Conservation (phyloP, 2,888 invertebrate genomes). For the Metacarcinus magister region DNA sequence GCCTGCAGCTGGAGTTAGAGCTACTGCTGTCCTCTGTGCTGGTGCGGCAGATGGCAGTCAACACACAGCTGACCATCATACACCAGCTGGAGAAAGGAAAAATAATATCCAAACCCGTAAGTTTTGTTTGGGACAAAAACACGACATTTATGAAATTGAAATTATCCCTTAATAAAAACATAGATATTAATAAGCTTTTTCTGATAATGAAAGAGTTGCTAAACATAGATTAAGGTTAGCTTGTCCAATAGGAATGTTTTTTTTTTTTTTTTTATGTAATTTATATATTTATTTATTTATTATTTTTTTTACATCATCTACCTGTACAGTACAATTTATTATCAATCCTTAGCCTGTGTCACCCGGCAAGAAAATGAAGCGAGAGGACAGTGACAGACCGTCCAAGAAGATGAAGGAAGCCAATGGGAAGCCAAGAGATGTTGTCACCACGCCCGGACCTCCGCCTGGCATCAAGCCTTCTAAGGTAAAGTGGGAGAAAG, state of each 20-base stretch:
- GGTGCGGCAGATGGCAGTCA: conserved; percentile 78
- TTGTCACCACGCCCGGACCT: conserved; percentile 68
- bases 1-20: conserved; percentile 82
- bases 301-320: too few species aligned
- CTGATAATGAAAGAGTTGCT: too few species aligned
- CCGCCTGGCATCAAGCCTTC: conserved; percentile 79
- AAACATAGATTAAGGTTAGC: too few species aligned
- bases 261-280: too few species aligned
- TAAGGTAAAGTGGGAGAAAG: conserved; percentile 10
- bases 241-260: too few species aligned
- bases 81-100: conserved; percentile 82
- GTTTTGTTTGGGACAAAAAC: not conserved
- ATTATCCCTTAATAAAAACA: too few species aligned
- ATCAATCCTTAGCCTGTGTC: conserved; percentile 68
- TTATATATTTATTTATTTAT: too few species aligned
- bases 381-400: conserved; percentile 79
- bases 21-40: conserved; percentile 81
- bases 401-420: conserved; percentile 82
- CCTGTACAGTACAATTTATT: too few species aligned
- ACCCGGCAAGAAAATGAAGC: conserved; percentile 79
- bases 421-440: conserved; percentile 77
- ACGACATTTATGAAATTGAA: too few species aligned
- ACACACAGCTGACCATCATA: conserved; percentile 75
- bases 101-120: conserved; percentile 78
- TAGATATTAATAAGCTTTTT: too few species aligned